Evolutionary conservation across 64 coral and sea anemone species (phyloP).

Genomic region (Montipora capricornis): DNA sequence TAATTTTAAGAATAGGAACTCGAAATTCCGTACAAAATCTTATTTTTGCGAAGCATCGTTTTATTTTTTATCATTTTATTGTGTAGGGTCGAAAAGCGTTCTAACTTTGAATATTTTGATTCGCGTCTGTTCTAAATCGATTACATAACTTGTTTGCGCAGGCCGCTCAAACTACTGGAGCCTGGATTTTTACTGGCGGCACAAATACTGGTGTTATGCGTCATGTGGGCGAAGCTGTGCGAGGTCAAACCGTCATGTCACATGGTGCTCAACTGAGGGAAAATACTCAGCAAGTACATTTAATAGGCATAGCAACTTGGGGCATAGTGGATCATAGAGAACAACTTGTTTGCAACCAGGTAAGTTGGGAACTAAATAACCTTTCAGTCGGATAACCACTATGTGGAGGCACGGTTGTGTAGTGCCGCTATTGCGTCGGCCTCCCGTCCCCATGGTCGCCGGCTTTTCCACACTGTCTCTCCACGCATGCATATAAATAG

Average conservation of each 20-base stretch:
- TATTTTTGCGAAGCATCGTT: too few relatives aligned
- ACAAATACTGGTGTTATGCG: too few relatives aligned
- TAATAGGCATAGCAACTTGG: conserved; percentile 91
- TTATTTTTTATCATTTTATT: too few relatives aligned
- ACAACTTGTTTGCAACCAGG: conserved; percentile 65
- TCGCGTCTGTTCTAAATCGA: not conserved
- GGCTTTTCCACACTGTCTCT: too few relatives aligned
- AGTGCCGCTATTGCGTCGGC: too few relatives aligned
- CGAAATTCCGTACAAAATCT: too few relatives aligned
- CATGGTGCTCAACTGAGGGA: conserved; percentile 71
- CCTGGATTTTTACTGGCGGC: not conserved
- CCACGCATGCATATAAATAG: too few relatives aligned
- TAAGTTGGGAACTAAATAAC: not conserved
- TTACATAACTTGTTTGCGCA: not conserved
- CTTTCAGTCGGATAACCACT: too few relatives aligned
- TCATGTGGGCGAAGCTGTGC: too few relatives aligned
- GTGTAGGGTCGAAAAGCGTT: not conserved
- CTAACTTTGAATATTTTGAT: not conserved
- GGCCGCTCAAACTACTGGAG: conserved; percentile 93
- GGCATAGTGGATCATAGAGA: conserved; percentile 89
- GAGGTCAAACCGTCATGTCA: conserved; percentile 72
- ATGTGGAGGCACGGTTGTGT: too few relatives aligned
- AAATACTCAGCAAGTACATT: conserved; percentile 77
- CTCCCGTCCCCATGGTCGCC: too few relatives aligned
- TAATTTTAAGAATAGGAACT: too few relatives aligned